Evolutionary conservation across 2,113 vertebrate species (phyloP).

Genomic region (Dunckerocampus dactyliophorus): DNA sequence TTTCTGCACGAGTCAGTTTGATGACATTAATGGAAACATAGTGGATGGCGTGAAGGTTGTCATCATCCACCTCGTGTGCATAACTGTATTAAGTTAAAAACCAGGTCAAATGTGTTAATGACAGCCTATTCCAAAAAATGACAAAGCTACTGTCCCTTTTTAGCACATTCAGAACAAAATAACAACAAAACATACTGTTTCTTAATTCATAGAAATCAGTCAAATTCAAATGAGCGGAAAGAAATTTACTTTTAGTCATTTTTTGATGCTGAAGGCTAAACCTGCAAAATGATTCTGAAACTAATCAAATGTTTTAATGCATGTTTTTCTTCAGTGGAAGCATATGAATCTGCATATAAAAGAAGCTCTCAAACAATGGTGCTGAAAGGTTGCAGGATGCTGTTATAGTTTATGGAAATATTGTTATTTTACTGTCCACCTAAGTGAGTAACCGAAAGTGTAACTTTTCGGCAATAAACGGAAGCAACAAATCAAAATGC

Average conservation of each 20-base stretch:
- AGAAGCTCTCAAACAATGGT: not conserved
- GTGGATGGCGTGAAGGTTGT: too few relatives aligned
- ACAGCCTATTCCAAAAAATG: too few relatives aligned
- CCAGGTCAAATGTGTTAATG: too few relatives aligned
- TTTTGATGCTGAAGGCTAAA: too few relatives aligned
- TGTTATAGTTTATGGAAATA: constrained; percentile 16
- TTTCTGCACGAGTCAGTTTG: constrained; percentile 6
- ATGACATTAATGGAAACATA: not conserved
- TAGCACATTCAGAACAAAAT: too few relatives aligned
- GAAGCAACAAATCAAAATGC: not conserved
- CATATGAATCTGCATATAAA: constrained; percentile 23
- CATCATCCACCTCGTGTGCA: too few relatives aligned
- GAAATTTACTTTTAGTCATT: too few relatives aligned
- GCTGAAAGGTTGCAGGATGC: not conserved
- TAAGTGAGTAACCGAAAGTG: not conserved
- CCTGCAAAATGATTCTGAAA: constrained; percentile 17
- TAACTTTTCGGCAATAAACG: constrained; percentile 8
- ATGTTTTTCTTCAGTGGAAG: constrained; percentile 15
- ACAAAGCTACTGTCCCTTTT: too few relatives aligned
- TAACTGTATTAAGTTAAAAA: too few relatives aligned
- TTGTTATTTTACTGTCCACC: constrained; percentile 17
- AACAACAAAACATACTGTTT: too few relatives aligned
- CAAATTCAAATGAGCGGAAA: too few relatives aligned
- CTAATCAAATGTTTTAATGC: constrained; percentile 33
- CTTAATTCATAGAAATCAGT: too few relatives aligned